These are phyloP conservation scores for Prorops nasuta DNA, from an alignment of 1,140 invertebrate species.

Conservation along the genomic window DNA sequence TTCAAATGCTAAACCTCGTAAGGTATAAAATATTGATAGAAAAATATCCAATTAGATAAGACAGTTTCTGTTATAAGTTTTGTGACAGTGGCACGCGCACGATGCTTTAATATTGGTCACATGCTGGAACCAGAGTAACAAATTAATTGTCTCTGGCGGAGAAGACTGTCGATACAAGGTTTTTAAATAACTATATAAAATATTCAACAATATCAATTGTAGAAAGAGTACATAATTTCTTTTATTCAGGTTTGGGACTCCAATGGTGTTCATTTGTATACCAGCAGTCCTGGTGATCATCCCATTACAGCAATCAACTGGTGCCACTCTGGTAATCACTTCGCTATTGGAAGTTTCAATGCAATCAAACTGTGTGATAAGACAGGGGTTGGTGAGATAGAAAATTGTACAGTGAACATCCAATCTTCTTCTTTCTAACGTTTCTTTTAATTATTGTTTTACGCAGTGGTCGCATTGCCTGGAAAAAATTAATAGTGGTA, in stretches of 20 bases:
- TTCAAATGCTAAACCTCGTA: constrained; percentile 81
- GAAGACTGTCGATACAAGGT: constrained; percentile 95
- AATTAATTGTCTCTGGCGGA: constrained; percentile 87
- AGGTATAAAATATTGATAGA: constrained; percentile 58
- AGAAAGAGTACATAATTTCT: constrained; percentile 2
- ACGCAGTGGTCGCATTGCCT: constrained; percentile 95
- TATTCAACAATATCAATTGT: neutral
- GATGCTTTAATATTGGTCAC: constrained; percentile 86
- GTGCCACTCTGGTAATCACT: constrained; percentile 86
- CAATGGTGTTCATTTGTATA: constrained; percentile 83
- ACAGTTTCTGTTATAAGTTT: constrained; percentile 19
- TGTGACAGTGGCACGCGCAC: constrained; percentile 88
- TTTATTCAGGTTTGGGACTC: constrained; percentile 79
- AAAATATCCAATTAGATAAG: constrained; percentile 5
- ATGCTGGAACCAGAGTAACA: constrained; percentile 86
- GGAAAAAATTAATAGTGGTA: constrained; percentile 81
- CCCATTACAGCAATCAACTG: constrained; percentile 90
- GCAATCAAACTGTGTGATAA: constrained; percentile 89
- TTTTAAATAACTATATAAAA: constrained; percentile 7
- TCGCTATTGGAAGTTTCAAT: constrained; percentile 92
- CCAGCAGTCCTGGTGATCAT: constrained; percentile 78
- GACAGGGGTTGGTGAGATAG: constrained; percentile 72
- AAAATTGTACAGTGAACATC: constrained; percentile 9
- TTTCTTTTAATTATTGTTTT: too few species aligned
- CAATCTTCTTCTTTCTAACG: constrained; percentile 11